Base-by-base conservation (phyloP, 2,888 invertebrate species). In the Noctua fimbriata region DNA sequence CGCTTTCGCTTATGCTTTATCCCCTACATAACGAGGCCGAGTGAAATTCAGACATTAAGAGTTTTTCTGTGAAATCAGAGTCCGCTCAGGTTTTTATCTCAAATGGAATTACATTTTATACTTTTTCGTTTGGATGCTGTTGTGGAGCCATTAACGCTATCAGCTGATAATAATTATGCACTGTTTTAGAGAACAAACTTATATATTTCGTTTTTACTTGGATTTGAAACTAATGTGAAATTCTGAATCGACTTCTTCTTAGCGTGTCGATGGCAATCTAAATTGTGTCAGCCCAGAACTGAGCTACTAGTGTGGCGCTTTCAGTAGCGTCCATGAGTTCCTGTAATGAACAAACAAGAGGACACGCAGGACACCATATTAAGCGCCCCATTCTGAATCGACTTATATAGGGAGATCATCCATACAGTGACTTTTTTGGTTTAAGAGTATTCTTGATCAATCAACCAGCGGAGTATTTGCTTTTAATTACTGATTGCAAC, bases 11-110 rank as follows among this genome's bases (percentile, higher is more conserved):
- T 71, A 9, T 84, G 14, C 7, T 86, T 88, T 82, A 70, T 32
- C 75, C 83, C 85, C 72, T 2, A 74, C 69, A 71, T 81, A 88
- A 85, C 79, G 82, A 88, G 88, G 79, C 83, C 83, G 76, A 87
- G 82, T 81, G 84, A 89, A 91, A 91, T 92, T 90, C 91, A 91
- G 91, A 90, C 91, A 89, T 90, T 89, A 87, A 73, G 88, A 91
- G 91, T 92, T 93, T 93, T 94, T 93, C 90, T 87, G 83, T 80
- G 80, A 88, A 93, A 92, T 91, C 91, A 89, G 88, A 88, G 84
- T 85, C 87, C 83, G 79, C 80, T 83, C 84, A 81, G 78, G 86
- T 86, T 86, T 80, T 71, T 79, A 73, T 82, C 83, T 80, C 66
- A 88, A 89, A 91, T 90, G 89, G 90, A 91, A 93, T 93, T 90